These are phyloP conservation scores for Scelioninae gen. 1 DNA, from an alignment of 2,888 invertebrate species.

Conservation along the genomic window DNA sequence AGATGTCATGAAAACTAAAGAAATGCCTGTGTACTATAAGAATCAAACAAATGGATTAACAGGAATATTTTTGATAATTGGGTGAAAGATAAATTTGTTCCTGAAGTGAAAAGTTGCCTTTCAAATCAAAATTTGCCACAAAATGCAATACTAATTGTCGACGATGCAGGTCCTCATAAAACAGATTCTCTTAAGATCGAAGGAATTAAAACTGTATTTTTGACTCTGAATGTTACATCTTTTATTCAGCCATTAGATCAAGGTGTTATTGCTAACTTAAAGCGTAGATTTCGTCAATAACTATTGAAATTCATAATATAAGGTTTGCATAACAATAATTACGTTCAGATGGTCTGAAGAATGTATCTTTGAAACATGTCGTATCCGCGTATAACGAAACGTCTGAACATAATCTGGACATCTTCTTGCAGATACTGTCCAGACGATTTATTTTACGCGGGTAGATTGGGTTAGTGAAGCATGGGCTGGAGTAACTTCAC, in stretches of 20 bases:
- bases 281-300: slow-evolving; percentile 12
- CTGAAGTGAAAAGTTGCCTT: slow-evolving; percentile 61
- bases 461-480: too few species aligned
- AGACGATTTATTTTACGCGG: too few species aligned
- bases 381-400: too few species aligned
- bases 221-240: slow-evolving; percentile 12
- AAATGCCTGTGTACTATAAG: slow-evolving; percentile 58
- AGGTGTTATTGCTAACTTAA: slow-evolving; percentile 35
- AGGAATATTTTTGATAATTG: slow-evolving; percentile 58
- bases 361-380: too few species aligned
- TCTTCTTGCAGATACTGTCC: too few species aligned
- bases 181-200: slow-evolving; percentile 2
- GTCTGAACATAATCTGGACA: too few species aligned
- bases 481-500: too few species aligned
- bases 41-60: slow-evolving; percentile 72
- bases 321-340: not conserved
- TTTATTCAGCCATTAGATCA: slow-evolving; percentile 36
- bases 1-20: too few species aligned
- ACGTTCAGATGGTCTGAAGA: too few species aligned
- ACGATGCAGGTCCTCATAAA: slow-evolving; percentile 20
- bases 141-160: slow-evolving; percentile 34
- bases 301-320: slow-evolving; percentile 19
- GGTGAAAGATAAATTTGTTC: slow-evolving; percentile 21
- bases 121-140: slow-evolving; percentile 17
- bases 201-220: slow-evolving; percentile 30